Conservation (phyloP, 2,797 vertebrate genomes). For the Tragopan temminckii region DNA sequence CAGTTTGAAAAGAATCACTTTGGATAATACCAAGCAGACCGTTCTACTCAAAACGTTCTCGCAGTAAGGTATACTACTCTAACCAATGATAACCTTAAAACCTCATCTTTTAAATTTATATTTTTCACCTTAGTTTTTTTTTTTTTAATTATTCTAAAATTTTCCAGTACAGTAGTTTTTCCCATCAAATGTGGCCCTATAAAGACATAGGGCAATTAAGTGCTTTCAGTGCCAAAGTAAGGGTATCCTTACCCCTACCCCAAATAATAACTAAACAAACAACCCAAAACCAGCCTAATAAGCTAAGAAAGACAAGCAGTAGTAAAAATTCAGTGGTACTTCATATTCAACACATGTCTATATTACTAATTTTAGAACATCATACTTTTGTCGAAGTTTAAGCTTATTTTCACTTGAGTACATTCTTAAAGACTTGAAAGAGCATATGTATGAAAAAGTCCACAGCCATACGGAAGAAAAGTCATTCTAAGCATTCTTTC, state of each 20-base stretch:
- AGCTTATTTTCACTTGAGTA: not conserved
- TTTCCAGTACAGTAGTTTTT: conserved; percentile 55
- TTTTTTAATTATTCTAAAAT: conserved; percentile 61
- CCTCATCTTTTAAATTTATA: conserved; percentile 3
- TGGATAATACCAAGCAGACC: conserved; percentile 35
- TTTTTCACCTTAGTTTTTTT: conserved; percentile 37
- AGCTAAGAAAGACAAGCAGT: not conserved
- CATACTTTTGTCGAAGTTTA: not conserved
- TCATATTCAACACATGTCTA: not conserved
- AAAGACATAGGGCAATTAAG: conserved; percentile 30
- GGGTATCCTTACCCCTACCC: not conserved
- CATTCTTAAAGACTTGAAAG: not conserved
- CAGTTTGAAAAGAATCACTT: conserved; percentile 61
- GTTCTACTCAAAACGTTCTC: conserved; percentile 33
- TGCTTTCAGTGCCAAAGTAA: not conserved
- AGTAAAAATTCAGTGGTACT: not conserved
- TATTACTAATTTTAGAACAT: not conserved
- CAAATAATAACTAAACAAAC: not conserved
- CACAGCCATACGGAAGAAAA: not conserved
- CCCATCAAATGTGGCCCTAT: conserved; percentile 32
- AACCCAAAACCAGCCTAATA: not conserved
- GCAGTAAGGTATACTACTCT: conserved; percentile 3
- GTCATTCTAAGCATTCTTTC: not conserved
- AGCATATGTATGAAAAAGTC: not conserved
- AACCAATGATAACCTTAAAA: conserved; percentile 60